Conservation (phyloP, 1,140 invertebrate genomes). For the Drosophila quadrilineata region DNA sequence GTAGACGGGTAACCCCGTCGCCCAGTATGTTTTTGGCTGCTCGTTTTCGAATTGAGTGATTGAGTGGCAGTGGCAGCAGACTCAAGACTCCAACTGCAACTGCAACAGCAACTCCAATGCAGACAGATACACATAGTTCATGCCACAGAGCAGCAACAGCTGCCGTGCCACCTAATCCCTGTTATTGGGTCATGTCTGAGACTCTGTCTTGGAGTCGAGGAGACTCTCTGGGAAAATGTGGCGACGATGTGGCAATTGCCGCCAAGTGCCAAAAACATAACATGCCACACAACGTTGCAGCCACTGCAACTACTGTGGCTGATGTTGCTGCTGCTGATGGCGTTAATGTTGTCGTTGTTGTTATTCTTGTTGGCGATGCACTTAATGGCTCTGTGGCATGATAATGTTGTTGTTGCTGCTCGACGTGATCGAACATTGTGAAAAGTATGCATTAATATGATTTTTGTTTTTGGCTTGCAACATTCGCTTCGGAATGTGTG, state of each 20-base stretch:
- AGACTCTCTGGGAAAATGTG: slow-evolving; percentile 73
- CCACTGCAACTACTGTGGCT: slow-evolving; percentile 6
- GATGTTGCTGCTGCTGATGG: slow-evolving; percentile 18
- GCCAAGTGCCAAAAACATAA: slow-evolving; percentile 78
- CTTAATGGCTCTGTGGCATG: slow-evolving; percentile 61
- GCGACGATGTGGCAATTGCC: slow-evolving; percentile 69
- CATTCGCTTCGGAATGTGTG: slow-evolving; percentile 51
- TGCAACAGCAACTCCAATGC: background rate
- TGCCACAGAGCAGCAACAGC: slow-evolving; percentile 13
- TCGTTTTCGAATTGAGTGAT: slow-evolving; percentile 78
- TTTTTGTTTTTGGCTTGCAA: slow-evolving; percentile 48
- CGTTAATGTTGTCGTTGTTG: slow-evolving; percentile 16
- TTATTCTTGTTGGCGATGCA: slow-evolving; percentile 47
- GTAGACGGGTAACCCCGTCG: slow-evolving; percentile 20
- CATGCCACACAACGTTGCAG: slow-evolving; percentile 46
- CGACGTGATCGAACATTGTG: slow-evolving; percentile 71
- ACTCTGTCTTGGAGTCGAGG: slow-evolving; percentile 5
- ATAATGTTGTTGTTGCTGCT: slow-evolving; percentile 51
- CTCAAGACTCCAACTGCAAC: slow-evolving; percentile 19
- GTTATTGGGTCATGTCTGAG: slow-evolving; percentile 69
- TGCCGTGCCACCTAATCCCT: slow-evolving; percentile 61
- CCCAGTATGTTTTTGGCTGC: slow-evolving; percentile 41
- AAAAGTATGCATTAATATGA: slow-evolving; percentile 67
- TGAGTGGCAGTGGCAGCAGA: slow-evolving; percentile 66
- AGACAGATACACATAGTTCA: slow-evolving; percentile 14